Base-by-base conservation (phyloP, 2,797 vertebrate species). In the Notamacropus eugenii region DNA sequence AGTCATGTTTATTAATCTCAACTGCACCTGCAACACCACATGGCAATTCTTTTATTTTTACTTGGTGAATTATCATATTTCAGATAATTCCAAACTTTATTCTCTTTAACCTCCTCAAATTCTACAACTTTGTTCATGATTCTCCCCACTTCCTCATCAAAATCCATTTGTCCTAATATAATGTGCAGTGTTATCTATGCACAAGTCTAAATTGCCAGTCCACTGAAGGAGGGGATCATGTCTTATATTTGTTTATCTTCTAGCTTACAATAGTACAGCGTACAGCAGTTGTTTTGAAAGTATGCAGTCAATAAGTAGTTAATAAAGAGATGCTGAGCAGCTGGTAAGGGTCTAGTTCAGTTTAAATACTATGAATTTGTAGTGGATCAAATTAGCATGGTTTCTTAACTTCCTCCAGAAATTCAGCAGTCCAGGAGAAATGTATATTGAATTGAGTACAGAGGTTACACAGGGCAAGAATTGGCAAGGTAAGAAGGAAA, bases 121-220 rank as follows among this genome's bases (percentile, higher is more conserved):
- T 87, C 40, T 50, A 87, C 24, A 46, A 28, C 8, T 19, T 74
- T 74, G 62, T 40, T 74, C 62, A 67, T 16, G 31, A 5, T 74
- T 6, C 27, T 10, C 40, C 12, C 2, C 10, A 16, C 1, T 22
- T 2, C 24, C 3, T 0, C 3, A 24, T 0, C 50, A 24, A 87
- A 46, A 87, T 87, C 40, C 74, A 50, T 50, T 50, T 87, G 40
- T 87, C 74, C 40, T 87, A 87, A 87, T 3, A 24, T 27, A 87
- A 87, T 27, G 40, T 28, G 74, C 19, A 87, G 10, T 87, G 34
- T 50, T 87, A 87, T 87, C 40, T 87, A 87, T 28, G 10, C 31
- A 87, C 40, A 50, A 87, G 34, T 87, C 74, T 87, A 50, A 46
- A 87, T 28, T 50, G 24, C 24, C 74, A 87, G 4, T 24, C 9